Base-by-base conservation (phyloP, 2,888 invertebrate species). In the Anthophora plumipes region DNA sequence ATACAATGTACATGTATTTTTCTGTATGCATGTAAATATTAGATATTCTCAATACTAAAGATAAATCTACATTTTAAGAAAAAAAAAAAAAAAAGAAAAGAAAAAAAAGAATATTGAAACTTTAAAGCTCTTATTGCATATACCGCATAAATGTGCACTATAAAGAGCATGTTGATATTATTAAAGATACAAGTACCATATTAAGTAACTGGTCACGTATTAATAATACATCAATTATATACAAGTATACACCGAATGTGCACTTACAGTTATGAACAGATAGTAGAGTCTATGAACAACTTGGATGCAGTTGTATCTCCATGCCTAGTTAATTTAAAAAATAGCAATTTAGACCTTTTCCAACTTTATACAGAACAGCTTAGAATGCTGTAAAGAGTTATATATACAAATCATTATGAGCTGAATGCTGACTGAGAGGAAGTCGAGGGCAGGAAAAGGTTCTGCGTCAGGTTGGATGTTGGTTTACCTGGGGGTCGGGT, bases 401-500 rank as follows among this genome's bases (percentile, higher is more conserved):
- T 81, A 76, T 76, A 54, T 76, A 82, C 85, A 87, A 77, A 75
- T 85, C 66, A 87, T 84, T 91, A 91, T 61, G 91, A 91, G 83
- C 90, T 91, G 72, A 89, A 92, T 77, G 91, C 90, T 52, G 91
- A 91, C 82, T 91, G 90, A 80, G 91, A 90, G 83, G 92, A 92
- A 74, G 91, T 90, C 57, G 92, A 90, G 79, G 93, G 91, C 74
- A 90, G 90, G 86, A 91, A 91, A 88, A 90, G 86, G 84, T 90
- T 90, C 75, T 91, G 91, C 81, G 90, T 86, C 80, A 89, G 82
- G 84, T 85, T 88, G 85, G 90, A 84, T 84, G 90, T 82, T 89
- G 92, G 92, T 93, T 92, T 92, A 91, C 92, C 91, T 89, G 92
- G 90, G 89, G 92, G 91, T 85, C 89, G 89, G 82, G 89, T 91